Conservation (phyloP, 2,888 invertebrate species). For the Cinara cedri region DNA sequence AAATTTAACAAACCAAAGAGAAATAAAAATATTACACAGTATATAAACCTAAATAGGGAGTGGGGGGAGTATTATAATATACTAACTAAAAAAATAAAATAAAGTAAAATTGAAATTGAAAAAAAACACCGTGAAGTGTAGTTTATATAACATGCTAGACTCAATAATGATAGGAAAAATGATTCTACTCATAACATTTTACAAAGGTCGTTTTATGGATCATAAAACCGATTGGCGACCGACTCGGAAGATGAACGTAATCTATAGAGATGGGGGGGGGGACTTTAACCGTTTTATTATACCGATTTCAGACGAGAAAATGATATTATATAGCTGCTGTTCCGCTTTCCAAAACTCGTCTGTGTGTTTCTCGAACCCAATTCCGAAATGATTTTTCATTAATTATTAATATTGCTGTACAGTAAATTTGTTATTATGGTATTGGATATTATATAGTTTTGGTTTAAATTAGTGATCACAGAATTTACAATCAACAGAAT, state of each 20-base stretch:
- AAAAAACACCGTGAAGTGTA: too few species aligned
- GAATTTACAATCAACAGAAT: too few species aligned
- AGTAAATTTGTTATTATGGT: too few species aligned
- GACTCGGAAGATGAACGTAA: not conserved
- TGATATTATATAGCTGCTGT: not conserved
- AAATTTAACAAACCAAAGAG: too few species aligned
- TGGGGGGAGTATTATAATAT: too few species aligned
- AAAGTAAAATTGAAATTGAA: not conserved
- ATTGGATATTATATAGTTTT: too few species aligned
- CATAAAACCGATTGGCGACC: constrained; percentile 39
- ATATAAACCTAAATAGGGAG: not conserved
- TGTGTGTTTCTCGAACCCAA: not conserved
- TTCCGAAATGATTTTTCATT: constrained; percentile 1
- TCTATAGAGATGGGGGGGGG: not conserved
- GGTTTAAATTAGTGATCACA: too few species aligned
- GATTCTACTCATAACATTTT: not conserved
- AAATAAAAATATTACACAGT: not conserved
- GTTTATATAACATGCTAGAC: not conserved
- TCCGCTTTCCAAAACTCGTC: not conserved
- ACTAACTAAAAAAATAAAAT: not conserved
- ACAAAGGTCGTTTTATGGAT: constrained; percentile 29
- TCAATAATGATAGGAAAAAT: constrained; percentile 25
- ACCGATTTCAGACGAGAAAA: not conserved
- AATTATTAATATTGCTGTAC: not conserved
- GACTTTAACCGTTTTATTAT: constrained; percentile 39